A percentile compares a stretch with the other conserved stretches of the same genome.
Conservation (phyloP, 2,113 vertebrate genomes). For the Rhineura floridana region DNA sequence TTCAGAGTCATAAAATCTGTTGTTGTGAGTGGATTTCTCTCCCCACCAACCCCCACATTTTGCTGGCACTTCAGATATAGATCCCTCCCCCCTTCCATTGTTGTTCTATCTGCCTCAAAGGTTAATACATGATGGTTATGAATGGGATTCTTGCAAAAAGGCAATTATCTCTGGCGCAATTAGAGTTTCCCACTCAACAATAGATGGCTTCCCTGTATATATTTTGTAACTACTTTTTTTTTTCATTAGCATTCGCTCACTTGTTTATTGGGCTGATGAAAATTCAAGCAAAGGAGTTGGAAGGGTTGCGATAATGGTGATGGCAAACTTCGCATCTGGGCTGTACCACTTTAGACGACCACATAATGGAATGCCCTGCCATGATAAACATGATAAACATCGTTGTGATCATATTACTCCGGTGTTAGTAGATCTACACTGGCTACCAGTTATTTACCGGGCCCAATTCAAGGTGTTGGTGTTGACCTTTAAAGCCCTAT, state of each 20-base stretch:
- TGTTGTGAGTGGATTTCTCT: slow-evolving; percentile 18
- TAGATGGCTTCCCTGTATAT: slow-evolving; percentile 34
- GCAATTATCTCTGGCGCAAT: slow-evolving; percentile 41
- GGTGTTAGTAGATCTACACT: too few relatives aligned
- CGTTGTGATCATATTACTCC: too few relatives aligned
- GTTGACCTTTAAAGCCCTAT: too few relatives aligned
- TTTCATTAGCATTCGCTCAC: not conserved
- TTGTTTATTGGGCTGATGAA: not conserved
- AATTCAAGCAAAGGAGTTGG: not conserved
- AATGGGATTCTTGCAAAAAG: slow-evolving; percentile 56
- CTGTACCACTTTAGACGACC: not conserved
- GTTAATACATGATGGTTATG: slow-evolving; percentile 67
- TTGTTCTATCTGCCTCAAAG: slow-evolving; percentile 59
- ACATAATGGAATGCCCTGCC: not conserved
- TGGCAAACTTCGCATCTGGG: not conserved
- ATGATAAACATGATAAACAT: not conserved
- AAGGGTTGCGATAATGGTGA: not conserved
- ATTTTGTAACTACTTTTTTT: slow-evolving; percentile 32
- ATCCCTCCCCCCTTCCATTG: slow-evolving; percentile 14
- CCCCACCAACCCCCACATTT: not conserved
- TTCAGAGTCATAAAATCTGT: slow-evolving; percentile 24
- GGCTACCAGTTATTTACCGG: too few relatives aligned
- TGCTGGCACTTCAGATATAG: slow-evolving; percentile 40
- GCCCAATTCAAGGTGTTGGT: too few relatives aligned
- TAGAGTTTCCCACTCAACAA: slow-evolving; percentile 39